These are phyloP conservation scores for Seriola aureovittata DNA, from an alignment of 2,113 vertebrate species.

Conservation along the genomic window DNA sequence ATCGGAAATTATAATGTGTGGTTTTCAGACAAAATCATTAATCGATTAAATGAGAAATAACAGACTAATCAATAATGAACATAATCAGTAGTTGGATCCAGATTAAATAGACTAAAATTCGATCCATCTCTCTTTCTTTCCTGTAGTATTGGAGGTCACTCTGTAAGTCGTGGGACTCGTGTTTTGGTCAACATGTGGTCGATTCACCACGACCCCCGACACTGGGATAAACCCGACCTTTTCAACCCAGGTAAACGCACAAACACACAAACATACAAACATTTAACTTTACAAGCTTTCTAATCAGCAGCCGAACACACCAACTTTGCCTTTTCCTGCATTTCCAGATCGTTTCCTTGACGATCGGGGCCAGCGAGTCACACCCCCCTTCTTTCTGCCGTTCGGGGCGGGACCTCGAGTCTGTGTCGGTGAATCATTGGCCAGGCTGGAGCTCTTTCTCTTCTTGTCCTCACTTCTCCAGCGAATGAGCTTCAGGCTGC, in stretches of 20 bases:
- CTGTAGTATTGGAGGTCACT: slow-evolving; percentile 76
- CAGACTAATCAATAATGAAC: not conserved
- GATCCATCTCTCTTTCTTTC: not conserved
- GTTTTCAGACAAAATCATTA: too few species aligned
- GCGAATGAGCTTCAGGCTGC: slow-evolving; percentile 78
- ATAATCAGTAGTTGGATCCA: not conserved
- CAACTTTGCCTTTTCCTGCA: not conserved
- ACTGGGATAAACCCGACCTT: slow-evolving; percentile 83
- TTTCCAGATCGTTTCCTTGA: slow-evolving; percentile 84
- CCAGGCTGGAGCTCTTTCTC: slow-evolving; percentile 85
- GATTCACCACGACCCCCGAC: slow-evolving; percentile 82
- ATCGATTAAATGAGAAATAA: not conserved
- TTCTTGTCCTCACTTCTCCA: slow-evolving; percentile 84
- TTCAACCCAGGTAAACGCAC: slow-evolving; percentile 66
- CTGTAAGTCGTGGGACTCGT: slow-evolving; percentile 76
- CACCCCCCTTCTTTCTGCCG: slow-evolving; percentile 79
- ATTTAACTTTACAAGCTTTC: not conserved
- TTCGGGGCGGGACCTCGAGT: slow-evolving; percentile 87
- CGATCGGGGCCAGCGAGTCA: slow-evolving; percentile 64
- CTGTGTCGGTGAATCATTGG: slow-evolving; percentile 85
- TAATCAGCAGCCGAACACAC: not conserved
- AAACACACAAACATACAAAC: not conserved
- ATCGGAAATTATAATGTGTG: too few species aligned
- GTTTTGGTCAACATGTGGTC: slow-evolving; percentile 88
- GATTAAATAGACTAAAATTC: too few species aligned